Evolutionary conservation across 1,140 invertebrate genomes (phyloP), one percentile per base, ranked within the genome.

Genomic region (Lamellibrachia luymesi): DNA sequence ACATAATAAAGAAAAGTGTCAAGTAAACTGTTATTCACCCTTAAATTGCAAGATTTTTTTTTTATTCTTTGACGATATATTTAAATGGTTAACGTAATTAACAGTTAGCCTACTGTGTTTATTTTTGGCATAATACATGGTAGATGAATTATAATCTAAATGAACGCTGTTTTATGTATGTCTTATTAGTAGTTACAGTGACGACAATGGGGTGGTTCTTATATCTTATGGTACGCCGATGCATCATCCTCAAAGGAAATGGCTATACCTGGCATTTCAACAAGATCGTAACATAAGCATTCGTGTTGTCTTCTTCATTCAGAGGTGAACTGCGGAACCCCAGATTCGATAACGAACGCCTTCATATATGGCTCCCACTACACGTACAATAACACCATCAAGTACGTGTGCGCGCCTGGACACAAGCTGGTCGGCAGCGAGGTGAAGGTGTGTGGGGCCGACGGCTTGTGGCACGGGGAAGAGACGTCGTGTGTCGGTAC

Each of bases 291-390:
- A 50, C 25, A 64, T 92, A 91, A 2, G 27, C 93, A 93, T 49
- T 90, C 27, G 2, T 90, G 64, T 80, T 80, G 52, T 80, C 50
- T 93, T 92, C 51, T 49, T 94, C 95, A 99, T 49, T 94, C 95
- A 99, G 98, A 98, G 95, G 97, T 99, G 91, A 98, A 99, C 94
- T 99, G 98, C 96, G 98, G 98, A 8, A 97, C 98, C 95, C 97
- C 99, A 2, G 97, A 98, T 25, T 97, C 97, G 0, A 96, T 99
- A 93, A 96, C 97, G 0, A 98, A 98, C 95, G 98, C 98, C 22
- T 97, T 97, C 27, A 97, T 98, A 5, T 97, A 97, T 52, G 98
- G 99, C 94, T 95, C 97, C 0, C 98, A 95, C 0, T 97, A 97
- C 94, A 96, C 94, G 49, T 97, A 96, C 94, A 96, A 96, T 10